These are phyloP conservation scores for Callorhinus ursinus DNA, from an alignment of 2,113 vertebrate species.

Conservation along the genomic window DNA sequence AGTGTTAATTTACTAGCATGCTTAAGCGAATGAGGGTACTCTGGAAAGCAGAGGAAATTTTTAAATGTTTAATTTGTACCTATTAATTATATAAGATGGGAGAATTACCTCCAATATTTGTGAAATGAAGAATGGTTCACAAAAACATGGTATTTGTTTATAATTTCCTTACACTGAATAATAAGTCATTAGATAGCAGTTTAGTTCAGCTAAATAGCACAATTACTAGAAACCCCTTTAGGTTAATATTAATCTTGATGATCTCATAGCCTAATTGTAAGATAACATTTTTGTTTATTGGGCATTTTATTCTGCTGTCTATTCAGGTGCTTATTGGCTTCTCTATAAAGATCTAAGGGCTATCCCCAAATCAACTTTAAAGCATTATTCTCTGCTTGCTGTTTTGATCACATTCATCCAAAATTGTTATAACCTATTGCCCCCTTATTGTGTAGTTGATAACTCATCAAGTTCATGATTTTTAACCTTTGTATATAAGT, in stretches of 20 bases:
- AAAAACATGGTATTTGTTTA: not conserved
- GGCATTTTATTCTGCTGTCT: not conserved
- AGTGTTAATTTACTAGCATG: not conserved
- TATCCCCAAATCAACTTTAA: not conserved
- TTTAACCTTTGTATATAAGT: not conserved
- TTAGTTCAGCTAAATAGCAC: not conserved
- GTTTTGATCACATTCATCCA: not conserved
- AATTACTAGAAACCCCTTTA: not conserved
- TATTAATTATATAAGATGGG: not conserved
- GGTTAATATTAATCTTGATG: not conserved
- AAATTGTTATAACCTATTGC: not conserved
- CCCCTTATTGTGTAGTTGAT: not conserved
- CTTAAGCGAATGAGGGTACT: not conserved
- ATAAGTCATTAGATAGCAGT: not conserved
- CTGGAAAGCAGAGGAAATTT: not conserved
- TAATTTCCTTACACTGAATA: conserved; percentile 5
- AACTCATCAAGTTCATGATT: not conserved
- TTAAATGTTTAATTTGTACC: not conserved
- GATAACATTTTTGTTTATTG: not conserved
- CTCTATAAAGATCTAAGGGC: not conserved
- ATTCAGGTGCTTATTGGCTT: not conserved
- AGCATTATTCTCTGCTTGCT: not conserved
- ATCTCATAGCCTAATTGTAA: not conserved
- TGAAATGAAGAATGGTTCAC: not conserved
- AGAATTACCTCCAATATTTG: not conserved